Conservation (phyloP, 2,888 invertebrate genomes). For the Achlya flavicornis region DNA sequence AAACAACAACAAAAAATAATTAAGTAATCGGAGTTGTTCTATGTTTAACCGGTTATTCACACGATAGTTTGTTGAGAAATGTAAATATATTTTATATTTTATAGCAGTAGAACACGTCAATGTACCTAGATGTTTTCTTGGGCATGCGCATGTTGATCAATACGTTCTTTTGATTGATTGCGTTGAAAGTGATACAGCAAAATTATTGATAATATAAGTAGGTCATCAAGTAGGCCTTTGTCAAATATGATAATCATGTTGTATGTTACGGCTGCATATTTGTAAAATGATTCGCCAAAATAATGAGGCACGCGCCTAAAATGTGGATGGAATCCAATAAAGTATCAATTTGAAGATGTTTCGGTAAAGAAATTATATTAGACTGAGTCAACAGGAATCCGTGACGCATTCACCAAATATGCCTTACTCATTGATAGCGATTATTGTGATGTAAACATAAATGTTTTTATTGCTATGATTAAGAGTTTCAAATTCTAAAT, state of each 20-base stretch:
- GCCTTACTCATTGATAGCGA: conserved; percentile 26
- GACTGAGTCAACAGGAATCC: conserved; percentile 22
- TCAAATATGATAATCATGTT: background rate
- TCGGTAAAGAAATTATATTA: conserved; percentile 25
- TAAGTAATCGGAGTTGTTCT: background rate
- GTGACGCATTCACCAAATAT: conserved; percentile 33
- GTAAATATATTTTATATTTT: background rate
- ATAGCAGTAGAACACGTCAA: background rate
- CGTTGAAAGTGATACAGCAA: background rate
- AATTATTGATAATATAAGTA: too few relatives aligned
- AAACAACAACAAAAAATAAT: conserved; percentile 4
- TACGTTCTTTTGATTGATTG: background rate
- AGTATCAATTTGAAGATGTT: conserved; percentile 27
- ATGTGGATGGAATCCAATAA: conserved; percentile 46
- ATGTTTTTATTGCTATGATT: conserved; percentile 22
- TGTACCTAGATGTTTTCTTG: background rate
- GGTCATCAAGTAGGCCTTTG: background rate
- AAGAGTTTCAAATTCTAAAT: background rate
- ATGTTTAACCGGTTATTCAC: background rate
- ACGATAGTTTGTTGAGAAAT: background rate
- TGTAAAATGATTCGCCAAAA: conserved; percentile 15
- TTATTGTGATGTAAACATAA: conserved; percentile 24
- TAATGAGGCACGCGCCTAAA: conserved; percentile 25
- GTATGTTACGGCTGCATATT: background rate
- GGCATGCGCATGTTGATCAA: background rate